phyloP scores from a whole-genome alignment of 2,888 invertebrate genomes.

The Chrysotoxum bicinctum region DNA sequence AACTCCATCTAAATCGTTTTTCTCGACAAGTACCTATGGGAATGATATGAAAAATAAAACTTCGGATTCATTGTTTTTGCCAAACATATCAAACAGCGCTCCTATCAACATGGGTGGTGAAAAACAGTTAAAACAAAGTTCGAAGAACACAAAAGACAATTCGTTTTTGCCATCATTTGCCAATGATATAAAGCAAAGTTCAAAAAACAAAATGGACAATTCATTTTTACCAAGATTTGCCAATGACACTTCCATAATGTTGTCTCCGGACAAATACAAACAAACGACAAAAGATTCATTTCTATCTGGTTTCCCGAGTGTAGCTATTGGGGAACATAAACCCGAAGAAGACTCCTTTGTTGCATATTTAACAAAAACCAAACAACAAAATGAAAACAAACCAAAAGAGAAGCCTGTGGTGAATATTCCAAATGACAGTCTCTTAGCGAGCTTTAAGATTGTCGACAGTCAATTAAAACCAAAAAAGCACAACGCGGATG shows the following conservation, averaged over 20 bases:
- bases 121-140: background rate
- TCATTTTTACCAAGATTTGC: slow-evolving; percentile 24
- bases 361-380: background rate
- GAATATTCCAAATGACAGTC: background rate
- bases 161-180: slow-evolving; percentile 26
- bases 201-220: slow-evolving; percentile 35
- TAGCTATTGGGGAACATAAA: slow-evolving; percentile 23
- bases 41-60: background rate
- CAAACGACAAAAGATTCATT: slow-evolving; percentile 42
- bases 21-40: background rate
- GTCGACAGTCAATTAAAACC: background rate
- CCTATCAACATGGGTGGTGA: background rate
- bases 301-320: slow-evolving; percentile 53
- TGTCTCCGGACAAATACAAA: background rate
- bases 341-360: slow-evolving; percentile 70
- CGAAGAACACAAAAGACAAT: slow-evolving; percentile 35
- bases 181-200: background rate
- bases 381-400: background rate
- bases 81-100: slow-evolving; percentile 6
- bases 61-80: slow-evolving; percentile 30
- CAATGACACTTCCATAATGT: background rate
- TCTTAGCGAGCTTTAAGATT: background rate
- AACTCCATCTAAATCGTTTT: background rate
- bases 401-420: background rate
- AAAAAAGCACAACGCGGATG: background rate